These are phyloP conservation scores for Artibeus lituratus DNA, from an alignment of 2,797 vertebrate species.

Conservation along the genomic window DNA sequence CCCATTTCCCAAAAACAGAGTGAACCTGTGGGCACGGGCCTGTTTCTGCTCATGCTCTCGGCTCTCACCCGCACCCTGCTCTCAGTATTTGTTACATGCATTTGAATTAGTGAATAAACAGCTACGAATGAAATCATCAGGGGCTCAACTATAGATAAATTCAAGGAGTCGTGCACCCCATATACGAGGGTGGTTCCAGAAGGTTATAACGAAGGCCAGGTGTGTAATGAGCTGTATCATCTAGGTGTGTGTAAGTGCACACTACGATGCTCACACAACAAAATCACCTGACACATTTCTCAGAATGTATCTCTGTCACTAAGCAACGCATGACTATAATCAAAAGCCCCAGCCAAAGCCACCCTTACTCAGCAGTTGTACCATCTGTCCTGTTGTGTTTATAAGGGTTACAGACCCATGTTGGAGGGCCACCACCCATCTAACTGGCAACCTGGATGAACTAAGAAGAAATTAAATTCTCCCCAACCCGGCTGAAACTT, in stretches of 20 bases:
- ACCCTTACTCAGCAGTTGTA: constrained; percentile 22
- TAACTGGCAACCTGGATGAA: not conserved
- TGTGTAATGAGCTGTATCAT: not conserved
- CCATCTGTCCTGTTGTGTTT: not conserved
- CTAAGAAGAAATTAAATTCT: not conserved
- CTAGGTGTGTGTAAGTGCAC: not conserved
- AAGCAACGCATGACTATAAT: not conserved
- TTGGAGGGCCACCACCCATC: not conserved
- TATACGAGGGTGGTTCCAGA: not conserved
- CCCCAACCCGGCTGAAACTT: not conserved
- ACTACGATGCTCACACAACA: not conserved
- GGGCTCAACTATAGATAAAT: not conserved
- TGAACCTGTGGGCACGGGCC: not conserved
- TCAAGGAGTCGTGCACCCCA: not conserved
- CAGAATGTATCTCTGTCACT: not conserved
- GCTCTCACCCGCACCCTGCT: not conserved
- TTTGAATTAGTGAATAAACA: not conserved
- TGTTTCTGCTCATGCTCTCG: not conserved
- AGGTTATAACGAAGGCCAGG: not conserved
- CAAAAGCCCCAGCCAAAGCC: not conserved
- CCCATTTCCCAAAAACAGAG: not conserved
- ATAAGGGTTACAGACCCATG: not conserved
- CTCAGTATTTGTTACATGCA: not conserved
- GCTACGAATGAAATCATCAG: not conserved
- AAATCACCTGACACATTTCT: not conserved